Conservation (phyloP, 2,113 vertebrate species). For the Tachycineta bicolor region DNA sequence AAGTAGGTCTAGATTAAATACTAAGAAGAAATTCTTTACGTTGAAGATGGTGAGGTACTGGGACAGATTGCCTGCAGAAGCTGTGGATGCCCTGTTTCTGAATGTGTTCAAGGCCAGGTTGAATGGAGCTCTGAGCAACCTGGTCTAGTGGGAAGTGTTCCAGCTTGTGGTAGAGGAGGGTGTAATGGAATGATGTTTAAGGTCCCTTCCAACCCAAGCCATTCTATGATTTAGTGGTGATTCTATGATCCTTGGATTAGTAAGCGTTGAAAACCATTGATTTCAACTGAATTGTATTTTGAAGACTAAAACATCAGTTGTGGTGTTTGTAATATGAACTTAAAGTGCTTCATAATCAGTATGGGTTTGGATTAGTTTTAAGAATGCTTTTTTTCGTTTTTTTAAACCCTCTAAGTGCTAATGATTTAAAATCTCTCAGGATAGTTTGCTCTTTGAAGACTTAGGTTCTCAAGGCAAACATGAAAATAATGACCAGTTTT, state of each 20-base stretch:
- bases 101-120: neutral
- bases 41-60: neutral
- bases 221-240: neutral
- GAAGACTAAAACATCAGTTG: neutral
- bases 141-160: neutral
- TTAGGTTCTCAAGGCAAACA: neutral
- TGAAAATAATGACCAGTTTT: neutral
- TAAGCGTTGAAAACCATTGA: neutral
- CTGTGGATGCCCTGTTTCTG: neutral
- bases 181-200: neutral
- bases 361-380: neutral
- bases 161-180: neutral
- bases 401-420: neutral
- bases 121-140: neutral
- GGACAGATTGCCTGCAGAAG: neutral
- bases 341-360: neutral
- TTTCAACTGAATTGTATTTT: neutral
- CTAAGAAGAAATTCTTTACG: neutral
- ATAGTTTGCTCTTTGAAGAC: neutral
- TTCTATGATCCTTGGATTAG: neutral
- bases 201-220: neutral
- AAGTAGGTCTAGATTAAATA: neutral
- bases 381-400: neutral
- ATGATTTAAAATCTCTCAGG: neutral
- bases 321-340: neutral